These are phyloP conservation scores for Amazonetta brasiliensis DNA, from an alignment of 2,797 vertebrate species.

Conservation along the genomic window DNA sequence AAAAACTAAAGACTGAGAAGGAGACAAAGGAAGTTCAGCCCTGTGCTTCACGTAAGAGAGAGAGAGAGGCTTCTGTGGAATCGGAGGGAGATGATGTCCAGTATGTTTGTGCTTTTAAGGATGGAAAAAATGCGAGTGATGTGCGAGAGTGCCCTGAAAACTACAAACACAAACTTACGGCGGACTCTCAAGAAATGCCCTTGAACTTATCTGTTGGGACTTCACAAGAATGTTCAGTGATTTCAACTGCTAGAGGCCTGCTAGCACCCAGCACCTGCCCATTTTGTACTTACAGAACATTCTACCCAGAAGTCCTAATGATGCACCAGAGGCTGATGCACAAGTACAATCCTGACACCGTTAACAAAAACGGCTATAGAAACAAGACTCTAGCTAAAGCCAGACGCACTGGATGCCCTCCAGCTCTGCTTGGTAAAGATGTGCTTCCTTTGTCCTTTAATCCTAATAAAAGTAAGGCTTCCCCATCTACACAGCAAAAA, in stretches of 20 bases:
- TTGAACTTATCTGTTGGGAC: slow-evolving; percentile 87
- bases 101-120: slow-evolving; percentile 44
- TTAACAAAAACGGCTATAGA: slow-evolving; percentile 67
- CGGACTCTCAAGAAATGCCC: slow-evolving; percentile 80
- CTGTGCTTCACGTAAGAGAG: slow-evolving; percentile 58
- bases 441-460: slow-evolving; percentile 82
- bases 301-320: slow-evolving; percentile 92
- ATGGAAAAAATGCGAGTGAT: slow-evolving; percentile 20
- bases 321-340: slow-evolving; percentile 92
- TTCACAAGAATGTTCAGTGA: slow-evolving; percentile 74
- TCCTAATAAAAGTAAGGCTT: slow-evolving; percentile 81
- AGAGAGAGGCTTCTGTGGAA: background rate
- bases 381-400: slow-evolving; percentile 63
- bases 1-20: slow-evolving; percentile 70
- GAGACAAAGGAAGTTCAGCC: slow-evolving; percentile 54
- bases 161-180: background rate
- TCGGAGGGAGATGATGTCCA: slow-evolving; percentile 71
- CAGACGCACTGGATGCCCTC: slow-evolving; percentile 93
- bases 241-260: slow-evolving; percentile 74
- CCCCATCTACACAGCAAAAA: slow-evolving; percentile 74
- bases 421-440: slow-evolving; percentile 90
- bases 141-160: background rate
- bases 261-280: slow-evolving; percentile 83
- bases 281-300: slow-evolving; percentile 88
- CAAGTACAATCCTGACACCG: slow-evolving; percentile 82